Percentiles rank a stretch among this genome's conserved stretches.
These are phyloP conservation scores for Plecturocebus donacophilus DNA, from an alignment of 2,113 vertebrate species.

Conservation along the genomic window DNA sequence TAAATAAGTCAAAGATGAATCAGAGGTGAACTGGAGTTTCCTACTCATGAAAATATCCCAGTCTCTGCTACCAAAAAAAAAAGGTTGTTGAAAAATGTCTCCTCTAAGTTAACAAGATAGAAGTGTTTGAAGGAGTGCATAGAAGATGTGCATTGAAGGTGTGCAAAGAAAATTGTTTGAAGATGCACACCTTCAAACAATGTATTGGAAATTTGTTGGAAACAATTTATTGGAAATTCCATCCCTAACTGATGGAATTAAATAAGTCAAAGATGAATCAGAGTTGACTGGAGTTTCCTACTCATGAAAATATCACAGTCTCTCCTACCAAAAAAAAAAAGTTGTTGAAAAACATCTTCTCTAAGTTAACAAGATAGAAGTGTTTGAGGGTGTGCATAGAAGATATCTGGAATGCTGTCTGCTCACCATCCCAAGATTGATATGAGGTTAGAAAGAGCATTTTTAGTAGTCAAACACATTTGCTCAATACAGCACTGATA, in stretches of 20 bases:
- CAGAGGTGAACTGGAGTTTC: background rate
- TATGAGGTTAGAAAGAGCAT: background rate
- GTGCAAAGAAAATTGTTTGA: too few relatives aligned
- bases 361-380: background rate
- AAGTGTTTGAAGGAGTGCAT: background rate
- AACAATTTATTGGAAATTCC: background rate
- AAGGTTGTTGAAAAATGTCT: background rate
- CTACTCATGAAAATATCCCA: background rate
- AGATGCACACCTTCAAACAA: too few relatives aligned
- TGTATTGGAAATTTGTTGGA: too few relatives aligned
- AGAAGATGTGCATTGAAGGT: background rate
- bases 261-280: background rate
- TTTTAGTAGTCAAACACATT: background rate
- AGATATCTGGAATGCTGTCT: background rate
- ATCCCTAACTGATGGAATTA: background rate
- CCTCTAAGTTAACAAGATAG: background rate
- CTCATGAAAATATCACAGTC: background rate
- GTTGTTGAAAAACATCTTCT: background rate
- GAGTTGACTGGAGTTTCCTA: background rate
- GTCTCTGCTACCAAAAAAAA: background rate
- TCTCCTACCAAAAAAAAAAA: background rate
- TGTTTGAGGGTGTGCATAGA: background rate
- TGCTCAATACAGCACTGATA: background rate
- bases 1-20: background rate
- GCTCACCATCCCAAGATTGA: background rate